phyloP scores from a whole-genome alignment of 2,113 vertebrate genomes.

The Pelusios castaneus region DNA sequence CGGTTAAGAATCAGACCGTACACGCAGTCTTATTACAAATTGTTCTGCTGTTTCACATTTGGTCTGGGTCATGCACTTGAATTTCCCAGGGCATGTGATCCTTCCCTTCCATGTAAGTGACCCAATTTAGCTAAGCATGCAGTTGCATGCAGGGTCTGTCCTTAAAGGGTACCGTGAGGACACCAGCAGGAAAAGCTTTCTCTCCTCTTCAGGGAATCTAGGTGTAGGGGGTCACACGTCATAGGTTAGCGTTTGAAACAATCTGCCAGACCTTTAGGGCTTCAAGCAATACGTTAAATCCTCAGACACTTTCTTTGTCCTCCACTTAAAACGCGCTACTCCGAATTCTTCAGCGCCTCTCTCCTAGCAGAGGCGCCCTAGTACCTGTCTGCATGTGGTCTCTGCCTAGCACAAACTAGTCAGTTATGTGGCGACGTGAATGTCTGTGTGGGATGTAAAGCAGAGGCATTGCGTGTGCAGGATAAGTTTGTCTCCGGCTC shows the following conservation, averaged over 20 bases:
- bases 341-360: too few relatives aligned
- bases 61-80: rapidly evolving
- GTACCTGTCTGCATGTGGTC: too few relatives aligned
- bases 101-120: conserved; percentile 33
- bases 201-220: conserved; percentile 28
- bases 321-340: not conserved
- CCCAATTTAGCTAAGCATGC: not conserved
- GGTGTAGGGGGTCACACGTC: not conserved
- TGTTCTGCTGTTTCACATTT: not conserved
- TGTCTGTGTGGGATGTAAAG: too few relatives aligned
- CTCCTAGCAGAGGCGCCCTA: not conserved
- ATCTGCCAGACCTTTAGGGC: not conserved
- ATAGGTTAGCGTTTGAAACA: not conserved
- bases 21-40: not conserved
- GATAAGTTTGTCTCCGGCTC: not conserved
- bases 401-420: too few relatives aligned
- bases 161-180: conserved; percentile 33
- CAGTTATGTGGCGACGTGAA: too few relatives aligned
- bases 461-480: too few relatives aligned
- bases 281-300: rapidly evolving
- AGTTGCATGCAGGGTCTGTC: not conserved
- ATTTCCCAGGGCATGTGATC: not conserved
- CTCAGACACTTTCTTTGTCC: not conserved
- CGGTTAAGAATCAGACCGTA: not conserved
- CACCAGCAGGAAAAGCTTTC: not conserved